Percentiles rank a stretch among this genome's conserved stretches.
phyloP scores from a whole-genome alignment of 1,140 invertebrate species.

The Propsilocerus akamusi region DNA sequence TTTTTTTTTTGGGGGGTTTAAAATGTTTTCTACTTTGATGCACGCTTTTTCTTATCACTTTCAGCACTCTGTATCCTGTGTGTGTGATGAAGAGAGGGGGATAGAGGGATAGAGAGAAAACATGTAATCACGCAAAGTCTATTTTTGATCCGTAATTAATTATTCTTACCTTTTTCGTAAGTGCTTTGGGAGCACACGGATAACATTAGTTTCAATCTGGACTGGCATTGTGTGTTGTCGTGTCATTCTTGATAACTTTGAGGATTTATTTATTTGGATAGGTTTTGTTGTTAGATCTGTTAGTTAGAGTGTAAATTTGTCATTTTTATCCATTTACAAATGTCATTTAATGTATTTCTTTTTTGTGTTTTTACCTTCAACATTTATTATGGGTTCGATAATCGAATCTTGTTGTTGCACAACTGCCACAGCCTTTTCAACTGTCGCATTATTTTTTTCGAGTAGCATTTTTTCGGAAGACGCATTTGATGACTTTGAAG shows the following conservation, averaged over 20 bases:
- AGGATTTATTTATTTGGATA: neutral
- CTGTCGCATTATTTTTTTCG: neutral
- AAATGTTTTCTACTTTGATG: neutral
- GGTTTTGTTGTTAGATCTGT: neutral
- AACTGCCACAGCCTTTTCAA: neutral
- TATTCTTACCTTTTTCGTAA: constrained; percentile 13
- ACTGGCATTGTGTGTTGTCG: constrained; percentile 23
- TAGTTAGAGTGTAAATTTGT: neutral
- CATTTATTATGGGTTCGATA: neutral
- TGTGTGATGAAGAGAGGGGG: neutral
- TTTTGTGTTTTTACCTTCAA: too few species aligned
- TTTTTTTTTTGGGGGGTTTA: too few species aligned
- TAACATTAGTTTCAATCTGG: constrained; percentile 21
- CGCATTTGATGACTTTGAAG: neutral
- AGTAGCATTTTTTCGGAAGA: neutral
- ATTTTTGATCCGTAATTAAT: neutral
- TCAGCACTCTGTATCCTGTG: neutral
- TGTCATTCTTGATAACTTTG: neutral
- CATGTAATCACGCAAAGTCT: too few species aligned
- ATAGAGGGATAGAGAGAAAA: neutral
- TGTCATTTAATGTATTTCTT: too few species aligned
- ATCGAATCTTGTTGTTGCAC: neutral
- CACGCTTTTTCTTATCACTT: neutral
- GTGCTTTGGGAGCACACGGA: constrained; percentile 19
- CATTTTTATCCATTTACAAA: neutral